Conservation (phyloP, 2,888 invertebrate genomes). For the Agriopis leucophaearia region DNA sequence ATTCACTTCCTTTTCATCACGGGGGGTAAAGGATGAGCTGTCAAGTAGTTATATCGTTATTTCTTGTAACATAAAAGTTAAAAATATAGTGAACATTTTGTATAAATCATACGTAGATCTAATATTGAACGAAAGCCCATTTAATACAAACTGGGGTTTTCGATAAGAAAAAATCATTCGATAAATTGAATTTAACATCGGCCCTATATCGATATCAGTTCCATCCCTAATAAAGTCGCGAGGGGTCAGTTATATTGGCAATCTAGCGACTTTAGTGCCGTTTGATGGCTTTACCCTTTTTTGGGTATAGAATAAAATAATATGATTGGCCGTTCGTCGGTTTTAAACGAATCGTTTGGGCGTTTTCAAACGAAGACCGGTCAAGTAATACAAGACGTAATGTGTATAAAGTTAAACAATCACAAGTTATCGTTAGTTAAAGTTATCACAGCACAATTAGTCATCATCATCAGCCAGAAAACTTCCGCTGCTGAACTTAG, state of each 20-base stretch:
- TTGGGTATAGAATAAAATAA: slow-evolving; percentile 28
- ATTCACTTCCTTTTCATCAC: too few species aligned
- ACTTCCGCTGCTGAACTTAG: too few species aligned
- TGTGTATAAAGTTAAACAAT: not conserved
- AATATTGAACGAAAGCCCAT: not conserved
- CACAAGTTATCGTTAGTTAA: too few species aligned
- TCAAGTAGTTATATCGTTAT: too few species aligned
- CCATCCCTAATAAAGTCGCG: slow-evolving; percentile 30
- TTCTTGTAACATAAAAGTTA: too few species aligned
- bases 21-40: too few species aligned
- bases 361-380: not conserved
- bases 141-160: not conserved
- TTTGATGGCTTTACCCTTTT: slow-evolving; percentile 34
- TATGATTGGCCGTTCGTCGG: slow-evolving; percentile 25
- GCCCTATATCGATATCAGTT: slow-evolving; percentile 42
- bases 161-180: slow-evolving; percentile 51
- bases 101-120: not conserved
- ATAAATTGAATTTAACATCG: slow-evolving; percentile 35
- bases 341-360: slow-evolving; percentile 22
- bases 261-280: slow-evolving; percentile 36
- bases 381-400: not conserved
- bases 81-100: too few species aligned
- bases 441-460: too few species aligned
- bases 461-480: too few species aligned
- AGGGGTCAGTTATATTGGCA: slow-evolving; percentile 40